Evolutionary conservation across 2,113 vertebrate genomes (phyloP).

Genomic region (Microtus ochrogaster): DNA sequence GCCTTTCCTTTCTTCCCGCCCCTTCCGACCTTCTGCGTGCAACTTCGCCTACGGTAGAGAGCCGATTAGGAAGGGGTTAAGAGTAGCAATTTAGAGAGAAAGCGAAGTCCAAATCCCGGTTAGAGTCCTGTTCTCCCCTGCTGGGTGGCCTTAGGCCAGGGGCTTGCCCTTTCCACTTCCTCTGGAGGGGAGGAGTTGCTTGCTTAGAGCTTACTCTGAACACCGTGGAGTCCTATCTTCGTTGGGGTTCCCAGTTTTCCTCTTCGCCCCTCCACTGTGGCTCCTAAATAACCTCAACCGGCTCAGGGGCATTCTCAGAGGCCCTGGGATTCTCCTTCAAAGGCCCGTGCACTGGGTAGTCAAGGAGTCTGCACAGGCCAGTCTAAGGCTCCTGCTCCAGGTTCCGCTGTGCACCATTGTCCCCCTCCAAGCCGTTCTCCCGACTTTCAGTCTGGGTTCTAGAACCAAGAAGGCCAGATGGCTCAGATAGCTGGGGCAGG

Average conservation of each 20-base stretch:
- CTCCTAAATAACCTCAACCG: neutral
- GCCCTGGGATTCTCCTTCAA: neutral
- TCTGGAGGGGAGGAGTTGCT: neutral
- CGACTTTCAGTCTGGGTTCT: neutral
- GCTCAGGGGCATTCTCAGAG: constrained; percentile 16
- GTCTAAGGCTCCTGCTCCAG: neutral
- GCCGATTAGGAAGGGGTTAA: neutral
- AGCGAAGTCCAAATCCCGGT: neutral
- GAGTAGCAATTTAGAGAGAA: neutral
- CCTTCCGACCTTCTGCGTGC: neutral
- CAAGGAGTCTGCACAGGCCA: neutral
- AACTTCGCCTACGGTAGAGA: neutral
- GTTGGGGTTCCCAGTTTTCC: neutral
- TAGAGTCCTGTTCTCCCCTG: neutral
- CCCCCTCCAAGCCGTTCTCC: too few relatives aligned
- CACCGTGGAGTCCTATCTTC: neutral
- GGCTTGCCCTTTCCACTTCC: neutral
- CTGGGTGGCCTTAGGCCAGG: neutral
- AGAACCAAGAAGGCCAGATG: neutral
- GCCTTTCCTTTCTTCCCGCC: neutral
- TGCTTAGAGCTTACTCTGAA: neutral
- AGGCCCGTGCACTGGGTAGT: neutral
- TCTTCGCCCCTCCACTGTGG: neutral
- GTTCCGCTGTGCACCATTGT: too few relatives aligned
- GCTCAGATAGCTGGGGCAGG: neutral